Percentiles rank a stretch among this genome's conserved stretches.
Evolutionary conservation across 2,888 invertebrate species (phyloP).

Genomic region (Ellobium chinense): DNA sequence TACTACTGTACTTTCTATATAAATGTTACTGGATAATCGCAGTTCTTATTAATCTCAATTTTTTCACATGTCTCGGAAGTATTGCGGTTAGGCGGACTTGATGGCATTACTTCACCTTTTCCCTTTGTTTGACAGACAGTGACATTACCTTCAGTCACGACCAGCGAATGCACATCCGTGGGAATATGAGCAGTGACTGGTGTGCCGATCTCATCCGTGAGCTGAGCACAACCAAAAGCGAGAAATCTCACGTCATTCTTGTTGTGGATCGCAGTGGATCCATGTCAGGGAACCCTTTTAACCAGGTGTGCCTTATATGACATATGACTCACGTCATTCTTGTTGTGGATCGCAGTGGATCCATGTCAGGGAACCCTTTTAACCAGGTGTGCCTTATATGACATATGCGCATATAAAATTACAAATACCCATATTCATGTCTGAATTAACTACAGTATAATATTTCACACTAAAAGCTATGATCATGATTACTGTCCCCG

Average conservation of each 20-base stretch:
- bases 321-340: slow-evolving; percentile 57
- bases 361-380: slow-evolving; percentile 60
- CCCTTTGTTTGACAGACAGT: no score
- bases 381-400: slow-evolving; percentile 56
- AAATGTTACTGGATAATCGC: no score
- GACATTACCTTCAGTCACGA: neutral
- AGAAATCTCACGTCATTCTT: slow-evolving; percentile 54
- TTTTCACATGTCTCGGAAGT: no score
- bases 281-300: slow-evolving; percentile 58
- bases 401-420: no score
- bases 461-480: no score
- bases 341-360: slow-evolving; percentile 59
- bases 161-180: neutral
- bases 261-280: slow-evolving; percentile 61
- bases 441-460: no score
- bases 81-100: no score
- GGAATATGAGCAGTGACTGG: neutral
- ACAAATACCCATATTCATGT: no score
- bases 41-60: no score
- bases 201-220: neutral
- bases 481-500: no score
- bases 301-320: slow-evolving; percentile 56
- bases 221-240: neutral
- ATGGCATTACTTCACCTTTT: no score
- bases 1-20: no score